phyloP scores from a whole-genome alignment of 2,797 vertebrate genomes.

The Thamnophis elegans region DNA sequence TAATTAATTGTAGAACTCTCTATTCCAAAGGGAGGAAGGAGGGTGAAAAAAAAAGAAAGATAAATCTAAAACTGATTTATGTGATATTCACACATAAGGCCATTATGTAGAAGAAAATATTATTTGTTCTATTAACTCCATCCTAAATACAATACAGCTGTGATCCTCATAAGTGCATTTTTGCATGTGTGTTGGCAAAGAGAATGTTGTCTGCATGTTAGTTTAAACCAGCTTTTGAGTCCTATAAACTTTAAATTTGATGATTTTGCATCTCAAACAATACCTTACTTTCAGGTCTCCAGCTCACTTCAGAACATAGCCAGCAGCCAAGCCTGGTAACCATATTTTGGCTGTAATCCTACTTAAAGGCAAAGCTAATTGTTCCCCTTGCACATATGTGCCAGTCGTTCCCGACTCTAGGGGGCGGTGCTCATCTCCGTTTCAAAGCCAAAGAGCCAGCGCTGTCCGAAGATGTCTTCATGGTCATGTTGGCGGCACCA shows the following conservation, averaged over 20 bases:
- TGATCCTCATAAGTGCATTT: neutral
- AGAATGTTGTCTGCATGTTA: neutral
- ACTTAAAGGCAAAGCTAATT: neutral
- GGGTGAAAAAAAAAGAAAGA: neutral
- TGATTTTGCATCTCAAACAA: neutral
- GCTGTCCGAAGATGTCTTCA: too few species aligned
- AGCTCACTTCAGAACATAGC: neutral
- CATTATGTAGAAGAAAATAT: neutral
- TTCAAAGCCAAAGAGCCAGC: too few species aligned
- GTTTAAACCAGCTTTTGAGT: neutral
- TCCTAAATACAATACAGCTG: neutral
- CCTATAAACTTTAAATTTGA: neutral
- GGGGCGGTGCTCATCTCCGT: too few species aligned
- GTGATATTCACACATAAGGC: neutral
- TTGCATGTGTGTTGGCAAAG: neutral
- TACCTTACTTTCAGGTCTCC: neutral
- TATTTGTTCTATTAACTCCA: neutral
- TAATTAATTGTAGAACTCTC: neutral
- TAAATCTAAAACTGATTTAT: neutral
- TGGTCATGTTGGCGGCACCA: too few species aligned
- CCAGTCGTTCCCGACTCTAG: too few species aligned
- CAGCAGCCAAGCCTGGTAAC: neutral
- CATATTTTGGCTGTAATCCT: neutral
- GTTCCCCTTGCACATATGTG: too few species aligned
- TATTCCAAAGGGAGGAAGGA: neutral